Conservation (phyloP, 2,888 invertebrate genomes). For the Drosophila demipolita region DNA sequence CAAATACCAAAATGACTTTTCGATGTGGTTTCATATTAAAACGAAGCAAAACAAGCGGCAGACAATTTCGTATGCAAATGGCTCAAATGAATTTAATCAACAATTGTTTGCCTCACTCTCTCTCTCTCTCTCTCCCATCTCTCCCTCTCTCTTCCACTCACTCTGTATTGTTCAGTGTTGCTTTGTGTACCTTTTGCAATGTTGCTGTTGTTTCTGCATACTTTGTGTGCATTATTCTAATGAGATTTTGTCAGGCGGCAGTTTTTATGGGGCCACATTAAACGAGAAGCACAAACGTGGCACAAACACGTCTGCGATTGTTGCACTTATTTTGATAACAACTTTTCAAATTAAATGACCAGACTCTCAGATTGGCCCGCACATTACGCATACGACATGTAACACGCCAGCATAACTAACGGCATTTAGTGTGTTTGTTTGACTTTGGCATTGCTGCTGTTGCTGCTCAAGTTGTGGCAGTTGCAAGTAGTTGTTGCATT, state of each 20-base stretch:
- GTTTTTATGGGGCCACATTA: constrained; percentile 62
- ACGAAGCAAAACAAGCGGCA: constrained; percentile 30
- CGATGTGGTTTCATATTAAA: constrained; percentile 74
- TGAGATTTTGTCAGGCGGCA: constrained; percentile 75
- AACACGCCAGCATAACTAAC: constrained; percentile 67
- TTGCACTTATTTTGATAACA: constrained; percentile 78
- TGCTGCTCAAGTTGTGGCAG: constrained; percentile 12
- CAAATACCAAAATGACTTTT: constrained; percentile 69
- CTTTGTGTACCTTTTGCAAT: constrained; percentile 18
- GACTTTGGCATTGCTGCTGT: constrained; percentile 19
- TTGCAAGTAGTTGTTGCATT: constrained; percentile 64
- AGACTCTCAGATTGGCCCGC: constrained; percentile 55
- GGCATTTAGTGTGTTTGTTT: constrained; percentile 35
- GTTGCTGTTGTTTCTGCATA: constrained; percentile 36
- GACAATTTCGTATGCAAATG: constrained; percentile 78
- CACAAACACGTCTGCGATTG: constrained; percentile 41
- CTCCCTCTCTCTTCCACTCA: neutral
- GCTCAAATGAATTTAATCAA: constrained; percentile 79
- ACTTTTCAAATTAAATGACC: constrained; percentile 79
- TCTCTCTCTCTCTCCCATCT: neutral
- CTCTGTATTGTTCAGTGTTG: constrained; percentile 1
- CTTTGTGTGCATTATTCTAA: constrained; percentile 74
- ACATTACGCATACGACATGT: constrained; percentile 75
- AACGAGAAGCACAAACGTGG: constrained; percentile 22
- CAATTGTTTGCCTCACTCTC: constrained; percentile 57